These are phyloP conservation scores for Morbakka virulenta DNA, from an alignment of 30 jellyfish, hydroid and myxozoan genomes.

Conservation along the genomic window DNA sequence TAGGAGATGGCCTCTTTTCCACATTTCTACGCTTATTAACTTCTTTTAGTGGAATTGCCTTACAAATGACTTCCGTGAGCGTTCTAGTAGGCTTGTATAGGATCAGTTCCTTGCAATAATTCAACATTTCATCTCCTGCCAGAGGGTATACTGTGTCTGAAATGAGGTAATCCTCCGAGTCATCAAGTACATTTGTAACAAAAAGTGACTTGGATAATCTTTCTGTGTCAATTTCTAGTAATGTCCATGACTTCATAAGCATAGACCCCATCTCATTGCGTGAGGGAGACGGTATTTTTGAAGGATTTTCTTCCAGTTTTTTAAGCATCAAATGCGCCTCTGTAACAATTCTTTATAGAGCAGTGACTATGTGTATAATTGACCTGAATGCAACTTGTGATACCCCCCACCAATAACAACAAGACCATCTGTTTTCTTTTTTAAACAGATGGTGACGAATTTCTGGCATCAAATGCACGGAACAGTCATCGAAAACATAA, in stretches of 20 bases:
- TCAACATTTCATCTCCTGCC: background rate
- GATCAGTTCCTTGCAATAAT: background rate
- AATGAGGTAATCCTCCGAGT: conserved; percentile 48
- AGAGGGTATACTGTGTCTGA: conserved; percentile 15
- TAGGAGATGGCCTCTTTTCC: too few species aligned
- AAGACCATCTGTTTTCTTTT: conserved; percentile 4
- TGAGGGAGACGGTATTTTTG: conserved; percentile 52
- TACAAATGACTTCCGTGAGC: background rate
- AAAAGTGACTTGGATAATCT: conserved; percentile 20
- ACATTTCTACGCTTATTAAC: background rate
- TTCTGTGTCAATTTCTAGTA: background rate
- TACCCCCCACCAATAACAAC: conserved; percentile 63
- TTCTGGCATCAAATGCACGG: conserved; percentile 48
- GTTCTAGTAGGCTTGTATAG: background rate
- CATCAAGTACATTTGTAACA: conserved; percentile 43
- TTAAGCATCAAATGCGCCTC: conserved; percentile 42
- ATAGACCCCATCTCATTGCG: conserved; percentile 49
- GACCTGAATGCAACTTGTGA: conserved; percentile 48
- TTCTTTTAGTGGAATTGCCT: conserved; percentile 13
- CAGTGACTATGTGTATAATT: conserved; percentile 46
- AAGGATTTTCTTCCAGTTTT: conserved; percentile 9
- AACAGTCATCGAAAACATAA: conserved; percentile 63
- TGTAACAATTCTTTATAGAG: conserved; percentile 21
- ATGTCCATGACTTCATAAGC: conserved; percentile 31
- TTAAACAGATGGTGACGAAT: conserved; percentile 19